Evolutionary conservation across 2,797 vertebrate genomes (phyloP).

Genomic region (Sciurus carolinensis): DNA sequence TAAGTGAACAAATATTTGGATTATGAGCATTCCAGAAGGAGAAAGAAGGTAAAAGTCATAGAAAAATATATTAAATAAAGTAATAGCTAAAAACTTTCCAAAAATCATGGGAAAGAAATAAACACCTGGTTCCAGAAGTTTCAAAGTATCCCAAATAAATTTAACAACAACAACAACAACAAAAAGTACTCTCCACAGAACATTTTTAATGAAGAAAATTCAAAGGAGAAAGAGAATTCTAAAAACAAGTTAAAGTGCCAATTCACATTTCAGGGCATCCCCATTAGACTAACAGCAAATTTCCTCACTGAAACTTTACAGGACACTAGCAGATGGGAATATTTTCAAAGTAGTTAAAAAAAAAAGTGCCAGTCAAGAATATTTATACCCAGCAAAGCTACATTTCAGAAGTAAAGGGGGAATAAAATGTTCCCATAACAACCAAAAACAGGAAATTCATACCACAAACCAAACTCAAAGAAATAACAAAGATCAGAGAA

Average conservation of each 20-base stretch:
- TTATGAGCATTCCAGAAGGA: background rate
- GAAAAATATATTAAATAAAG: background rate
- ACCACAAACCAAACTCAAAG: background rate
- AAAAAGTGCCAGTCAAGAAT: background rate
- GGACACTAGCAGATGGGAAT: too few species aligned
- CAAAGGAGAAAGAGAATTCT: background rate
- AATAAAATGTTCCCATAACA: background rate
- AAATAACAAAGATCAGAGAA: background rate
- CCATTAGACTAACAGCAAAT: background rate
- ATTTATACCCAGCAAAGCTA: background rate
- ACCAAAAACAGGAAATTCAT: background rate
- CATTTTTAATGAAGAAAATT: background rate
- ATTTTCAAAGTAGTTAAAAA: background rate
- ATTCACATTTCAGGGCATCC: background rate
- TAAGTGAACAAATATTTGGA: background rate
- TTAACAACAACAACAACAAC: background rate
- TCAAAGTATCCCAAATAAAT: background rate
- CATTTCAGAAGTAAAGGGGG: background rate
- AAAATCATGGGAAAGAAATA: background rate
- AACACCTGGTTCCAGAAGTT: background rate
- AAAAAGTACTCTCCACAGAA: background rate
- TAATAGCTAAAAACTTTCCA: background rate
- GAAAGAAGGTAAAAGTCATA: background rate
- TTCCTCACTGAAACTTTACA: background rate
- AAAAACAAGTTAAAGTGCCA: too few species aligned